phyloP scores from a whole-genome alignment of 2,888 invertebrate genomes.

The Dichetophora obliterata region DNA sequence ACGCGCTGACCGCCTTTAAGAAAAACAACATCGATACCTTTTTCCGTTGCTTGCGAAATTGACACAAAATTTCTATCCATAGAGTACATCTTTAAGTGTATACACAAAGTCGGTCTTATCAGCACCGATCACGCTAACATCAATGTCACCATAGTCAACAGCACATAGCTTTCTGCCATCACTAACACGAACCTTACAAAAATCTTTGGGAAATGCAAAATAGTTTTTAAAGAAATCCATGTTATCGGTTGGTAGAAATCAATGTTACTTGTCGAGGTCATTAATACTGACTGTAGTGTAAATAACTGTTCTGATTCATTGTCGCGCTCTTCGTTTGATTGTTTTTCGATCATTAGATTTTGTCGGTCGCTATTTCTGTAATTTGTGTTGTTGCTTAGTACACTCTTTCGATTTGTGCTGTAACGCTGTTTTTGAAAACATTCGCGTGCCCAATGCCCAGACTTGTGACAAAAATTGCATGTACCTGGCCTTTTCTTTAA shows the following conservation, averaged over 20 bases:
- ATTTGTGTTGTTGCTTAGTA: not conserved
- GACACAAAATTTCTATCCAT: slow-evolving; percentile 43
- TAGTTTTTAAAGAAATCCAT: not conserved
- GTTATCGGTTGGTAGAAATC: too few species aligned
- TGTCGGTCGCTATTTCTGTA: slow-evolving; percentile 8
- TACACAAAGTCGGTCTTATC: slow-evolving; percentile 29
- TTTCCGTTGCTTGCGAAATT: slow-evolving; percentile 39
- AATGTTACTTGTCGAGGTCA: slow-evolving; percentile 7
- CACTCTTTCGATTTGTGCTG: not conserved
- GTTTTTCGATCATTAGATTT: slow-evolving; percentile 23
- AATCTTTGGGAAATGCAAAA: not conserved
- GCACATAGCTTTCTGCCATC: slow-evolving; percentile 37
- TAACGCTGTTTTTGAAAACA: slow-evolving; percentile 27
- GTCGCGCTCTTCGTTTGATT: slow-evolving; percentile 10
- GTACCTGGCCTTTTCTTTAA: slow-evolving; percentile 30
- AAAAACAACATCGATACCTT: slow-evolving; percentile 43
- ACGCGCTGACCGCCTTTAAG: slow-evolving; percentile 41
- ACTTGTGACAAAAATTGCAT: slow-evolving; percentile 41
- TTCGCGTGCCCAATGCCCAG: slow-evolving; percentile 31
- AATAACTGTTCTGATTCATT: slow-evolving; percentile 14
- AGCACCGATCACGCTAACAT: slow-evolving; percentile 40
- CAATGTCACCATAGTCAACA: slow-evolving; percentile 42
- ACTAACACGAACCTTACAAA: slow-evolving; percentile 41
- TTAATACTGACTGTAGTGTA: slow-evolving; percentile 10
- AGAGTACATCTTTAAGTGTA: slow-evolving; percentile 46